Evolutionary conservation across 2,797 vertebrate species (phyloP), one percentile per base, ranked within the genome.

Genomic region (Varecia variegata): DNA sequence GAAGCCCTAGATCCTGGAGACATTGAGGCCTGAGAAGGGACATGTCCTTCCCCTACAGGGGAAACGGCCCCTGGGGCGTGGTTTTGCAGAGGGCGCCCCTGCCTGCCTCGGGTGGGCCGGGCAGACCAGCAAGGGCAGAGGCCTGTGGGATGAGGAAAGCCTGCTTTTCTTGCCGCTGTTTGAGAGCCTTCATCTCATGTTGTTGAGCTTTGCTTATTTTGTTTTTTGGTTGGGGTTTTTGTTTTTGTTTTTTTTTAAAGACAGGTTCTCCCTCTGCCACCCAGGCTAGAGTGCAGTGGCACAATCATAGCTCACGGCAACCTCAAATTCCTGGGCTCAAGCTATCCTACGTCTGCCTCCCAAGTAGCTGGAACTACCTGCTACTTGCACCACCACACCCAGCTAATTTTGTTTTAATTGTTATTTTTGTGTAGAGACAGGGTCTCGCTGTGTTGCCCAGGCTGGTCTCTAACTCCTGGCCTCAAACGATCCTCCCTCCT

Each of bases 71-170:
- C 7, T 25, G 14, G 21, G 47, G 25, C 7, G 0, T 4, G 32
- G 23, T 7, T 70, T 38, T 25, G 5, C 35, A 35, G 93, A 58
- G 23, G 23, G 25, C 32, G 5, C 2, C 0, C 1, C 88, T 27
- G 27, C 47, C 43, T 67, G 30, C 67, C 76, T 68, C 54, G 82
- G 98, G 98, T 98, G 98, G 98, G 98, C 97, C 98, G 98, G 98
- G 97, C 98, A 76, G 98, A 98, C 94, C 99, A 98, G 98, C 98
- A 99, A 98, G 98, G 98, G 97, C 97, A 94, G 96, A 98, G 97
- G 98, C 93, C 0, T 95, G 98, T 98, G 98, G 98, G 98, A 97
- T 97, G 98, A 98, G 97, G 97, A 98, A 98, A 12, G n/a, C 43
- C 25, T 27, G 32, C 3, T 5, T 18, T 6, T 27, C 32, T 21